Conservation (phyloP, 2,888 invertebrate genomes). For the Herminia tarsipennalis region DNA sequence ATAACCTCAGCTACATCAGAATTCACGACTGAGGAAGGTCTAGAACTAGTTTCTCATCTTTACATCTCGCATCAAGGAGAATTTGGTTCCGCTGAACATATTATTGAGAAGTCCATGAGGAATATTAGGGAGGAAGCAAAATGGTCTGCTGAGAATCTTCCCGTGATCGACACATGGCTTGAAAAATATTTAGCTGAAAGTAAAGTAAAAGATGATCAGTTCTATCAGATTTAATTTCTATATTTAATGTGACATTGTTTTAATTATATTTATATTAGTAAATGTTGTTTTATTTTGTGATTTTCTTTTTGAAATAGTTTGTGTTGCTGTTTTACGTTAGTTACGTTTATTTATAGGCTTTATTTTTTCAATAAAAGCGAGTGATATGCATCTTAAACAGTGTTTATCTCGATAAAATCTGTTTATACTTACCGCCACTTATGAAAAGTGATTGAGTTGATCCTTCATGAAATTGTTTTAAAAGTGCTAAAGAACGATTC, state of each 20-base stretch:
- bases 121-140: conserved; percentile 91
- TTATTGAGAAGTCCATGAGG: conserved; percentile 89
- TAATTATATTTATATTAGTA: conserved; percentile 9
- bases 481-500: too few species aligned
- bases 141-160: conserved; percentile 91
- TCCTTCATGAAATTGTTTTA: too few species aligned
- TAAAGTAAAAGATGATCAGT: conserved; percentile 54
- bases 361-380: too few species aligned
- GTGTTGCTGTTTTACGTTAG: background rate
- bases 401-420: too few species aligned
- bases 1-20: conserved; percentile 90
- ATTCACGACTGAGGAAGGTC: conserved; percentile 91
- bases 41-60: conserved; percentile 88
- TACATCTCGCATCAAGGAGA: conserved; percentile 88
- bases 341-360: background rate
- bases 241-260: conserved; percentile 10
- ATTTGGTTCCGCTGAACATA: conserved; percentile 90
- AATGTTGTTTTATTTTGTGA: background rate
- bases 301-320: background rate
- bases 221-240: conserved; percentile 38
- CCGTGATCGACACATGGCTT: conserved; percentile 90
- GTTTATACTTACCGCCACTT: too few species aligned
- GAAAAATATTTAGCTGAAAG: conserved; percentile 66
- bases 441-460: too few species aligned
- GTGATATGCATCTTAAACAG: too few species aligned